Percentiles rank a stretch among this genome's conserved stretches.
phyloP scores from a whole-genome alignment of 2,797 vertebrate species.

The Sorex maritimensis region DNA sequence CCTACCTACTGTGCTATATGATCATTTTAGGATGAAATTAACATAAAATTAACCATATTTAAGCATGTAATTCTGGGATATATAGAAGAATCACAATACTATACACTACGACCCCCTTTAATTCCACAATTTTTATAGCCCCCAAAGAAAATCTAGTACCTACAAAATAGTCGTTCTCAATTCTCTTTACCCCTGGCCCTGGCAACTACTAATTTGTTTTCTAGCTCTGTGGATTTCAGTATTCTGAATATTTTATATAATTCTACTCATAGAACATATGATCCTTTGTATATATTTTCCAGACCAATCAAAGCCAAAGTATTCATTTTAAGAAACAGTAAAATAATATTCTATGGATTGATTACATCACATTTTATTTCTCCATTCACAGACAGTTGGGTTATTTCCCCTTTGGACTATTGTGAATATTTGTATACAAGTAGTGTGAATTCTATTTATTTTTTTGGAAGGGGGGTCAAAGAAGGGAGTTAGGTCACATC shows the following conservation, averaged over 20 bases:
- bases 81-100: slow-evolving; percentile 1
- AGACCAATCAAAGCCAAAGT: not conserved
- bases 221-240: not conserved
- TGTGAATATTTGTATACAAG: too few species aligned
- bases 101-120: not conserved
- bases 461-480: too few species aligned
- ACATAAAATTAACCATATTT: not conserved
- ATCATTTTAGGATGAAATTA: too few species aligned
- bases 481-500: too few species aligned
- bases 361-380: slow-evolving; percentile 1
- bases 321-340: not conserved
- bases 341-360: slow-evolving; percentile 11
- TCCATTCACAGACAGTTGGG: not conserved
- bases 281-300: not conserved
- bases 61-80: not conserved
- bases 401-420: not conserved
- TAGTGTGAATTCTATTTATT: too few species aligned
- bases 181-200: not conserved
- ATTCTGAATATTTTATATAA: slow-evolving; percentile 31
- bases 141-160: not conserved
- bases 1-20: too few species aligned
- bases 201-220: not conserved
- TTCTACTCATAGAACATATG: not conserved
- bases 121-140: not conserved
- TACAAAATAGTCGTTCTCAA: not conserved